phyloP scores from a whole-genome alignment of 2,113 vertebrate genomes.

The Atlantisia rogersi region DNA sequence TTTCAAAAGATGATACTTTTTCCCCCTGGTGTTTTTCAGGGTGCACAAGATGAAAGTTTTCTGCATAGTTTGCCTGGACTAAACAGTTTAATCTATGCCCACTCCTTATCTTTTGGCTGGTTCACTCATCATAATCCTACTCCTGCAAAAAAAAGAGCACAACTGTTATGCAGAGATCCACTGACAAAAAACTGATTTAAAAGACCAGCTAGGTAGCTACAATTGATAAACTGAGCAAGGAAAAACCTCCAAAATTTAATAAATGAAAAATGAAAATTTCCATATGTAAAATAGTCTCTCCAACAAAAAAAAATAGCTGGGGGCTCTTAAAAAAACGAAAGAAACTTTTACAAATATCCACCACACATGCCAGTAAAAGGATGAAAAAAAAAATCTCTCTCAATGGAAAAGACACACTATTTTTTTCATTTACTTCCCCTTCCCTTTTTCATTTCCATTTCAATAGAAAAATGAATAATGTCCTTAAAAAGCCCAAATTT shows the following conservation, averaged over 20 bases:
- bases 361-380: not conserved
- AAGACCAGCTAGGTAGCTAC: not conserved
- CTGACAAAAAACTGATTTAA: not conserved
- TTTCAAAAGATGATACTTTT: not conserved
- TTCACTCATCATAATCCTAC: not conserved
- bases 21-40: not conserved
- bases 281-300: not conserved
- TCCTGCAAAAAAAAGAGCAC: not conserved
- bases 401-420: not conserved
- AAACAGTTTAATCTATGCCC: not conserved
- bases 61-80: not conserved
- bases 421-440: not conserved
- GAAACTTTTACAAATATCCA: slow-evolving; percentile 6
- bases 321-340: not conserved
- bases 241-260: not conserved
- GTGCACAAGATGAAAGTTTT: not conserved
- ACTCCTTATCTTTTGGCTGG: not conserved
- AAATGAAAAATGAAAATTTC: not conserved
- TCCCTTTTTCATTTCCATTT: slow-evolving; percentile 21
- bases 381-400: not conserved
- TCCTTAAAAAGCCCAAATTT: not conserved
- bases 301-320: not conserved
- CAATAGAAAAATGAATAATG: slow-evolving; percentile 15
- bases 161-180: not conserved
- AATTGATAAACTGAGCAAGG: not conserved